Conservation (phyloP, 2,113 vertebrate genomes). For the Atrichornis clamosus region DNA sequence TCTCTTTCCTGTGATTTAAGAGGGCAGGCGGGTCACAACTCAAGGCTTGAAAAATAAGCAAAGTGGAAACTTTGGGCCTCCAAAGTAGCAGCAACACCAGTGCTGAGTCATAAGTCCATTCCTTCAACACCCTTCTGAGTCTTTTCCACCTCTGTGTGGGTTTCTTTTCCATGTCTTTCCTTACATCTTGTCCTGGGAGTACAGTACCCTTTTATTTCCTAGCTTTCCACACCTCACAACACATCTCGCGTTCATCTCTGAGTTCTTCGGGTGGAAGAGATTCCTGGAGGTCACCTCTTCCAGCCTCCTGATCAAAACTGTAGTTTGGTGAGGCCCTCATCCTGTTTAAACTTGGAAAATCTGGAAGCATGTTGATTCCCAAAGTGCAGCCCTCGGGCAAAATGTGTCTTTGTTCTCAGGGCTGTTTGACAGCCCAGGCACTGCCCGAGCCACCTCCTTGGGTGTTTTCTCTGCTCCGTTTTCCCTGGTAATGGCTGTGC, state of each 20-base stretch:
- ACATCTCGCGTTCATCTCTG: rapidly evolving
- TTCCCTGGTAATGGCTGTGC: too few relatives aligned
- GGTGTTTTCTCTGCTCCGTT: background rate
- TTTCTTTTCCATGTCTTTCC: background rate
- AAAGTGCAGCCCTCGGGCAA: background rate
- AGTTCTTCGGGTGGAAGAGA: background rate
- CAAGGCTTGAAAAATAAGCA: background rate
- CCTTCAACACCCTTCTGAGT: background rate
- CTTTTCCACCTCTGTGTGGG: background rate
- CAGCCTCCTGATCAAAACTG: background rate
- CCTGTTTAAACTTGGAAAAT: background rate
- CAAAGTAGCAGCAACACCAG: background rate
- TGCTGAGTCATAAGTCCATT: background rate
- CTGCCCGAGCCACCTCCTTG: background rate
- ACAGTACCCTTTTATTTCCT: background rate
- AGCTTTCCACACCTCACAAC: background rate
- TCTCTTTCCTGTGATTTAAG: background rate
- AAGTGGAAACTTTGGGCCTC: background rate
- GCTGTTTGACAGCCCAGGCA: too few relatives aligned
- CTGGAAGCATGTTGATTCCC: background rate
- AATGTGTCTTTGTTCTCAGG: rapidly evolving
- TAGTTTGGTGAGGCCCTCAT: background rate
- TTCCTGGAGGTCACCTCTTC: background rate
- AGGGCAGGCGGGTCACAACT: background rate
- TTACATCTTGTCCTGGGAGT: rapidly evolving